A percentile compares a stretch with the other conserved stretches of the same genome.
phyloP scores from a whole-genome alignment of 1,140 invertebrate species.

The Drosophila erecta region DNA sequence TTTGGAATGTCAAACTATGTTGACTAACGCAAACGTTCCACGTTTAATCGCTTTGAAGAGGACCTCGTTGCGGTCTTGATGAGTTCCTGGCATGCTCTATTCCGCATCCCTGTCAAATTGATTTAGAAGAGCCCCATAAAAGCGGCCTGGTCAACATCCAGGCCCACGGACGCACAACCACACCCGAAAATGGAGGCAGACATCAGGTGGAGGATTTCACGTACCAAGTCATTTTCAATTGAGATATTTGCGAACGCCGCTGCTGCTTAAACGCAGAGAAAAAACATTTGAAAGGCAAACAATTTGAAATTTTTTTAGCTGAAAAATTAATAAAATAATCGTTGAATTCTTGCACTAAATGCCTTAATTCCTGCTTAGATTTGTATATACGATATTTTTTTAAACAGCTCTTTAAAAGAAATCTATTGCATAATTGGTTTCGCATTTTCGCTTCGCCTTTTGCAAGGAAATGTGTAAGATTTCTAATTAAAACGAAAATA shows the following conservation, averaged over 20 bases:
- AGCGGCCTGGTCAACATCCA: constrained; percentile 41
- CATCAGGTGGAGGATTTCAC: constrained; percentile 38
- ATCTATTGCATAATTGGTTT: no score
- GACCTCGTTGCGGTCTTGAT: constrained; percentile 38
- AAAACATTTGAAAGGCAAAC: no score
- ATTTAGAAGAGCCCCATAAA: constrained; percentile 49
- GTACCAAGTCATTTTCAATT: constrained; percentile 63
- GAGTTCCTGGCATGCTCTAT: constrained; percentile 29
- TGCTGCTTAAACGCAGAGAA: background rate
- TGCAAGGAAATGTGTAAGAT: no score
- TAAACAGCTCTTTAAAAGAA: no score
- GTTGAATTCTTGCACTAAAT: no score
- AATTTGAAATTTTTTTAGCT: no score
- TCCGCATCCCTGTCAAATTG: constrained; percentile 53
- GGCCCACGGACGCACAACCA: constrained; percentile 4
- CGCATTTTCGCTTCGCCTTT: no score
- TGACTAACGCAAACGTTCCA: constrained; percentile 51
- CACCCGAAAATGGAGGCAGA: constrained; percentile 25
- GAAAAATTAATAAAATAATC: no score
- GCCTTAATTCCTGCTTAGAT: no score
- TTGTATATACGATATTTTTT: no score
- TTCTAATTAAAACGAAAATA: no score
- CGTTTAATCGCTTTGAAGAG: constrained; percentile 62
- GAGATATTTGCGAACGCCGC: constrained; percentile 52
- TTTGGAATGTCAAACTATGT: constrained; percentile 75